Evolutionary conservation across 2,888 invertebrate species (phyloP), one percentile per base, ranked within the genome.

Genomic region (Caradrina clavipalpis): DNA sequence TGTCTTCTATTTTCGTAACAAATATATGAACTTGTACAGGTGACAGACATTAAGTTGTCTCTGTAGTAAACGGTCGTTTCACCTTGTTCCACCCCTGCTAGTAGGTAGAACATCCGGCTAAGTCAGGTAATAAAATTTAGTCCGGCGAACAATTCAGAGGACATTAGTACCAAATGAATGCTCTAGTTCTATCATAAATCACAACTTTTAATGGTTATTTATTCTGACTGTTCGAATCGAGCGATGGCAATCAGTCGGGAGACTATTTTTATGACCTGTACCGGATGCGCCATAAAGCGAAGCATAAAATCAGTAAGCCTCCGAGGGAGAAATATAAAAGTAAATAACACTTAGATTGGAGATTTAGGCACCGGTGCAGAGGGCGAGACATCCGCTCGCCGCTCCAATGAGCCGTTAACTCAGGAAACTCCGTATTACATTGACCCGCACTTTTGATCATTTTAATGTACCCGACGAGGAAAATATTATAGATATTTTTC

Each of bases 281-380:
- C 92, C 93, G 91, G 93, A 93, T 93, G 93, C 90, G 93, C 93
- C 89, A 94, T 95, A 95, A 95, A 95, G 91, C 80, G 89, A 88
- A 90, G 89, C 91, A 93, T 95, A 94, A 94, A 95, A 95, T 93
- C 93, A 92, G 91, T 92, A 92, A 93, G 92, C 92, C 90, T 92
- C 86, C 88, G 90, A 89, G 90, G 89, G 89, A 89, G 90, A 92
- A 93, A 93, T 93, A 94, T 93, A 92, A 94, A 94, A 94, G 92
- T 92, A 94, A 94, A 94, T 94, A 94, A 93, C 91, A 93, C 93
- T 93, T 93, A 91, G 89, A 93, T 92, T 90, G 91, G 90, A 91
- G 91, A 92, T 92, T 93, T 90, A 90, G 90, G 89, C 87, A 86
- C 82, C 85, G 86, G 83, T 84, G 81, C 85, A 81, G 84, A 83